These are phyloP conservation scores for Branchinecta sandiegonensis DNA, from an alignment of 2,888 invertebrate species.

Conservation along the genomic window DNA sequence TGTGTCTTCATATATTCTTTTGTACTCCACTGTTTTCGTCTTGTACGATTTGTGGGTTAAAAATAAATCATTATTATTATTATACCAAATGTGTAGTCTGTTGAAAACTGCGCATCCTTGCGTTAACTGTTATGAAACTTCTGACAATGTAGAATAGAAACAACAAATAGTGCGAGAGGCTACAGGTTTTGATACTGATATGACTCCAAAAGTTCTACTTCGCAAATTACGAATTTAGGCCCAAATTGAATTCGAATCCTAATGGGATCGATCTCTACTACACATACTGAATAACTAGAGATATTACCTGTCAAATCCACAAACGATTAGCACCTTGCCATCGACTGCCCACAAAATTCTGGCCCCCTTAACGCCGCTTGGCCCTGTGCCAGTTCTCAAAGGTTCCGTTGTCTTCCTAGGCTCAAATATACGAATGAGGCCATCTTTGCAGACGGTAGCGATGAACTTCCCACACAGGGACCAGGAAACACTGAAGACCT, in stretches of 20 bases:
- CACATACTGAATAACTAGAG: background rate
- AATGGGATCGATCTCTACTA: too few species aligned
- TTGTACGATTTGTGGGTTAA: too few species aligned
- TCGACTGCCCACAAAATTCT: constrained; percentile 77
- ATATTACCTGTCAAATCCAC: constrained; percentile 72
- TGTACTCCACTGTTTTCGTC: too few species aligned
- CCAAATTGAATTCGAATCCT: background rate
- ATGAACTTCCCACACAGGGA: constrained; percentile 73
- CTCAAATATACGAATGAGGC: constrained; percentile 59
- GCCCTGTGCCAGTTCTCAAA: constrained; percentile 60
- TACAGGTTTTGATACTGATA: too few species aligned
- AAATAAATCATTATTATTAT: too few species aligned
- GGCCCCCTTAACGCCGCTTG: constrained; percentile 76
- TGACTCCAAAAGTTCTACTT: background rate
- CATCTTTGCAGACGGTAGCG: constrained; percentile 80
- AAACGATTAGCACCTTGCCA: constrained; percentile 68
- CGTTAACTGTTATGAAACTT: too few species aligned
- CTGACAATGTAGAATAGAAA: too few species aligned
- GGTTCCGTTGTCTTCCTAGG: constrained; percentile 52
- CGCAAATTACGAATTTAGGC: background rate
- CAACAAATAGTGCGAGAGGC: too few species aligned
- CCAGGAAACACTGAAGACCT: constrained; percentile 82
- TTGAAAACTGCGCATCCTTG: too few species aligned
- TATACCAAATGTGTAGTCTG: too few species aligned
- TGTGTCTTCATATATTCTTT: too few species aligned